These are phyloP conservation scores for Conopomorpha cramerella DNA, from an alignment of 1,140 invertebrate genomes.

Conservation along the genomic window DNA sequence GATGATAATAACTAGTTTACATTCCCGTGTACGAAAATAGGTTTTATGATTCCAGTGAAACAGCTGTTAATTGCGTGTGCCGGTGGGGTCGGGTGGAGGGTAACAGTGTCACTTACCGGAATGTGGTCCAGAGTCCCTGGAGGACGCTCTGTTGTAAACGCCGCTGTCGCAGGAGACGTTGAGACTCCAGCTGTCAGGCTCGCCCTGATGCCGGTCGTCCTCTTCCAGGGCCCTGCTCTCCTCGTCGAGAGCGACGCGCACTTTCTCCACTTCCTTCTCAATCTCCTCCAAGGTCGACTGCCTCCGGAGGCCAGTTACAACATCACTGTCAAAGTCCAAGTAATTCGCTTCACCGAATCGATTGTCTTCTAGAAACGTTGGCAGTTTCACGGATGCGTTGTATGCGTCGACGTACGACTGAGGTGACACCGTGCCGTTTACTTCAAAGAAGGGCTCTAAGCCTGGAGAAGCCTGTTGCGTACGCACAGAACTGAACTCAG, in stretches of 20 bases:
- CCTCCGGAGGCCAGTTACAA: conserved; percentile 18
- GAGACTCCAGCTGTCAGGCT: conserved; percentile 54
- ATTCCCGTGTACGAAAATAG: neutral
- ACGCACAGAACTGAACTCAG: conserved; percentile 50
- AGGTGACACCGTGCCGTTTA: conserved; percentile 35
- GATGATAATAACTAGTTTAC: neutral
- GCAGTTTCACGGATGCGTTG: no score
- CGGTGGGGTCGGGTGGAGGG: no score
- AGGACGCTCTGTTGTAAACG: conserved; percentile 62
- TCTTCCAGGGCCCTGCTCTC: conserved; percentile 49
- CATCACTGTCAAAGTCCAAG: conserved; percentile 44
- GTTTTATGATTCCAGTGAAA: neutral
- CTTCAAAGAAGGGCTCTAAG: conserved; percentile 18
- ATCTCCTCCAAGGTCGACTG: conserved; percentile 49
- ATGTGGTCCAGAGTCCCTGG: conserved; percentile 58
- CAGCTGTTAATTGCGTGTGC: no score
- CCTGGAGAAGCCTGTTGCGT: no score
- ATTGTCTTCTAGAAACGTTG: no score
- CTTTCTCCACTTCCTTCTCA: conserved; percentile 54
- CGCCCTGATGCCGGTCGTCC: conserved; percentile 42
- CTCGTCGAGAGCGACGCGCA: conserved; percentile 51
- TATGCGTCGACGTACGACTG: no score
- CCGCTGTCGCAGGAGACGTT: conserved; percentile 61
- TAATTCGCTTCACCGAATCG: conserved; percentile 46
- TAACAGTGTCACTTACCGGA: conserved; percentile 38